Percentiles rank a stretch among this genome's conserved stretches.
phyloP scores from a whole-genome alignment of 2,888 invertebrate genomes.

The Hirudinaria manillensis region DNA sequence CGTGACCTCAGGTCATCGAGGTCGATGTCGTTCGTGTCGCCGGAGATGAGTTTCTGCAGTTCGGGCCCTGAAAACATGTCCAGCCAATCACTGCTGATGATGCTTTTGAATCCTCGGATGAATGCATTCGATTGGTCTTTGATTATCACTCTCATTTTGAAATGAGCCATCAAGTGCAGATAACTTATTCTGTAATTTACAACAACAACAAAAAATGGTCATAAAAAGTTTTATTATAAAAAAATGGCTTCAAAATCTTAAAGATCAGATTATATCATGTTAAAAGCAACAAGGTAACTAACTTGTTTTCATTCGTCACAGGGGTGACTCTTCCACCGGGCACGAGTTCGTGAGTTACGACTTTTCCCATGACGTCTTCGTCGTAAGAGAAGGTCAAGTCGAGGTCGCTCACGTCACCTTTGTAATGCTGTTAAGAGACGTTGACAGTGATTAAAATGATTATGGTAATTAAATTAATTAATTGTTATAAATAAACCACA shows the following conservation, averaged over 20 bases:
- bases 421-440: conserved; percentile 56
- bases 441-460: neutral
- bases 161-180: conserved; percentile 87
- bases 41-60: conserved; percentile 87
- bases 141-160: conserved; percentile 95
- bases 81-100: conserved; percentile 90
- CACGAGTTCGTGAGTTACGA: conserved; percentile 88
- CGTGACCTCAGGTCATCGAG: conserved; percentile 58
- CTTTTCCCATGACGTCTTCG: conserved; percentile 84
- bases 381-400: conserved; percentile 93
- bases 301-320: conserved; percentile 95
- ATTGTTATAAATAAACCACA: too few relatives aligned
- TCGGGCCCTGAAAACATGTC: conserved; percentile 90
- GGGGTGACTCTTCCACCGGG: conserved; percentile 87
- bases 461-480: neutral
- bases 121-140: conserved; percentile 93
- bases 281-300: conserved; percentile 35
- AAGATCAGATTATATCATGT: neutral
- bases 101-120: conserved; percentile 87
- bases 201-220: neutral
- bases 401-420: conserved; percentile 81
- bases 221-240: too few relatives aligned
- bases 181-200: conserved; percentile 74
- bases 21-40: conserved; percentile 88
- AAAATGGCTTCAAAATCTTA: neutral